Conservation (phyloP, 2,888 invertebrate genomes). For the Chrysolina haemoptera region DNA sequence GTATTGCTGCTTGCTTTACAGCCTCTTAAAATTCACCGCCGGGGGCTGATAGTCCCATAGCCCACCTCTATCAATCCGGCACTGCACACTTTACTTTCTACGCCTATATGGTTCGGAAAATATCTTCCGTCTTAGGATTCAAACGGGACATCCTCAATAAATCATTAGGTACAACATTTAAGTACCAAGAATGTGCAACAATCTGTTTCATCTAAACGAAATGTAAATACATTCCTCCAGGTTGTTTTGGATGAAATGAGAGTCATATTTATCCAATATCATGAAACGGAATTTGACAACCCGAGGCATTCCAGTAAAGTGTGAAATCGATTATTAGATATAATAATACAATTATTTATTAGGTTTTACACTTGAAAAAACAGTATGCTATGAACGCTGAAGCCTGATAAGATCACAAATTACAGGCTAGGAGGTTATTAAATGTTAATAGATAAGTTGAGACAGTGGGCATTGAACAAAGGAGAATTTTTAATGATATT, state of each 20-base stretch:
- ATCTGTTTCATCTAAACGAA: constrained; percentile 24
- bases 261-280: constrained; percentile 27
- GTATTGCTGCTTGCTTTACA: too few species aligned
- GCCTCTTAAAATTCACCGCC: too few species aligned
- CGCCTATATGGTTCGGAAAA: not conserved
- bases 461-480: constrained; percentile 22
- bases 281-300: constrained; percentile 24
- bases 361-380: constrained; percentile 14
- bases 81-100: too few species aligned
- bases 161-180: constrained; percentile 13
- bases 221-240: constrained; percentile 25
- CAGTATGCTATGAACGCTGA: constrained; percentile 21
- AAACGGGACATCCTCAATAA: not conserved
- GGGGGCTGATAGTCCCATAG: too few species aligned
- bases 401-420: constrained; percentile 29
- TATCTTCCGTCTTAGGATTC: constrained; percentile 1
- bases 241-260: constrained; percentile 5
- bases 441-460: constrained; percentile 31
- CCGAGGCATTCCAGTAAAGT: constrained; percentile 29
- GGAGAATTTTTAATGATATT: constrained; percentile 21
- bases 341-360: constrained; percentile 31
- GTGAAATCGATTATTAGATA: constrained; percentile 33
- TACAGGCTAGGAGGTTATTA: constrained; percentile 28
- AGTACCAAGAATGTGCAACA: constrained; percentile 6
- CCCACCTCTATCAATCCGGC: too few species aligned